Evolutionary conservation across 2,113 vertebrate genomes (phyloP).

Genomic region (Paramisgurnus dabryanus): DNA sequence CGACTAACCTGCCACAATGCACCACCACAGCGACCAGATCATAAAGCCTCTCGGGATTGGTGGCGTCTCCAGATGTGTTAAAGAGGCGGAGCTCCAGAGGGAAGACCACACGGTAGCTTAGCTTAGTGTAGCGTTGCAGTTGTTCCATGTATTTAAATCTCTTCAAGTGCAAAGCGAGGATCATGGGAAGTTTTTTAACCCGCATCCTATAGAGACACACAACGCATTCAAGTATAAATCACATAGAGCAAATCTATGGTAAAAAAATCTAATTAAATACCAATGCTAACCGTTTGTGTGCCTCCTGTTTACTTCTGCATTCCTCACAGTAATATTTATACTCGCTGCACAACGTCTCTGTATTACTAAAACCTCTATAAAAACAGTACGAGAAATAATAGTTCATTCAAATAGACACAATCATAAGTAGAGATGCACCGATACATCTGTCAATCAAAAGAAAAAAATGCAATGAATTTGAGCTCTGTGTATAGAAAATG

Average conservation of each 20-base stretch:
- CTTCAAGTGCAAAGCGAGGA: constrained; percentile 94
- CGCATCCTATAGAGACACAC: constrained; percentile 78
- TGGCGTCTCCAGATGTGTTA: constrained; percentile 93
- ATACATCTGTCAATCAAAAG: no score
- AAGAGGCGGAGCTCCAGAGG: constrained; percentile 95
- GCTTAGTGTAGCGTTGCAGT: constrained; percentile 93
- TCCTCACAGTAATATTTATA: constrained; percentile 99
- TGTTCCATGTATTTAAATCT: constrained; percentile 98
- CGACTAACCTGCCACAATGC: constrained; percentile 89
- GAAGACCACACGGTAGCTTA: constrained; percentile 95
- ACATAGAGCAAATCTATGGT: not conserved
- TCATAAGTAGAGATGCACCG: not conserved
- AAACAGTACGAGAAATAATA: not conserved
- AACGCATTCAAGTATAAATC: not conserved
- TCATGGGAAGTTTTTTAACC: constrained; percentile 97
- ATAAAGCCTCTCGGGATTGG: constrained; percentile 93
- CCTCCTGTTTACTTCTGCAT: constrained; percentile 97
- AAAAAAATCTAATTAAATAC: not conserved
- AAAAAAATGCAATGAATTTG: no score
- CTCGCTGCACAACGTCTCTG: constrained; percentile 95
- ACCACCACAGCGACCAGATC: constrained; percentile 94
- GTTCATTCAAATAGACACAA: no score
- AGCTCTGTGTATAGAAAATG: no score
- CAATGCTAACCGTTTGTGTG: constrained; percentile 88
- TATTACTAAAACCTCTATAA: constrained; percentile 96